These are phyloP conservation scores for Onthophagus sagittarius DNA, from an alignment of 2,888 invertebrate genomes.

Conservation along the genomic window DNA sequence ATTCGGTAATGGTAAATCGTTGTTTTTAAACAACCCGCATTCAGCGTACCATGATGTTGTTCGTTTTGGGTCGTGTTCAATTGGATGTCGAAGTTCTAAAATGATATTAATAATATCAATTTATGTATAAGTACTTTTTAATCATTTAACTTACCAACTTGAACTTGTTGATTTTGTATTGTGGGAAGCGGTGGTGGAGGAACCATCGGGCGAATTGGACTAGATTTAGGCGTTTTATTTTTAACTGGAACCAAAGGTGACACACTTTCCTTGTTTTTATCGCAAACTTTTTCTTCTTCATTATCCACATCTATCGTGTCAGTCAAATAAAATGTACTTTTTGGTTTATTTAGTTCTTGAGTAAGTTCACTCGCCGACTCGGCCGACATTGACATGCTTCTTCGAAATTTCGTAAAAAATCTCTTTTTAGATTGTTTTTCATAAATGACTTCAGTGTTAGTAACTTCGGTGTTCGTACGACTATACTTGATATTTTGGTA, in stretches of 20 bases:
- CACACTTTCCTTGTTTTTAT: conserved; percentile 45
- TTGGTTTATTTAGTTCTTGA: conserved; percentile 43
- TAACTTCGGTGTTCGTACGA: conserved; percentile 12
- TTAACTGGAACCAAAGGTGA: conserved; percentile 30
- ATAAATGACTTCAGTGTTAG: conserved; percentile 17
- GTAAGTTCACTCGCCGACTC: conserved; percentile 50
- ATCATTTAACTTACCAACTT: conserved; percentile 24
- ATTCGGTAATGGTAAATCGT: conserved; percentile 24
- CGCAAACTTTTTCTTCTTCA: conserved; percentile 33
- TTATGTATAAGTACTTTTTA: no score
- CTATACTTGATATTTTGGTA: conserved; percentile 14
- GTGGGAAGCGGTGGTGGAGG: conserved; percentile 45
- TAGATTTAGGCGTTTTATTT: conserved; percentile 31
- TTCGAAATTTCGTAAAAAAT: conserved; percentile 56
- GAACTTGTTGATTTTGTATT: background rate
- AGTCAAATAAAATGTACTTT: conserved; percentile 70
- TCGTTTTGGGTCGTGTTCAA: conserved; percentile 49
- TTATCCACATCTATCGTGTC: conserved; percentile 61
- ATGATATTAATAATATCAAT: background rate
- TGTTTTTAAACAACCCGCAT: conserved; percentile 55
- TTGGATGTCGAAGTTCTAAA: conserved; percentile 37
- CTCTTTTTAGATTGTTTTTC: conserved; percentile 33
- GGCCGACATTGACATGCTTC: conserved; percentile 54
- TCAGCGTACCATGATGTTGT: conserved; percentile 69
- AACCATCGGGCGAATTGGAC: conserved; percentile 39